Evolutionary conservation across 2,888 invertebrate species (phyloP), one percentile per base, ranked within the genome.

Genomic region (Andricus quercusramuli): DNA sequence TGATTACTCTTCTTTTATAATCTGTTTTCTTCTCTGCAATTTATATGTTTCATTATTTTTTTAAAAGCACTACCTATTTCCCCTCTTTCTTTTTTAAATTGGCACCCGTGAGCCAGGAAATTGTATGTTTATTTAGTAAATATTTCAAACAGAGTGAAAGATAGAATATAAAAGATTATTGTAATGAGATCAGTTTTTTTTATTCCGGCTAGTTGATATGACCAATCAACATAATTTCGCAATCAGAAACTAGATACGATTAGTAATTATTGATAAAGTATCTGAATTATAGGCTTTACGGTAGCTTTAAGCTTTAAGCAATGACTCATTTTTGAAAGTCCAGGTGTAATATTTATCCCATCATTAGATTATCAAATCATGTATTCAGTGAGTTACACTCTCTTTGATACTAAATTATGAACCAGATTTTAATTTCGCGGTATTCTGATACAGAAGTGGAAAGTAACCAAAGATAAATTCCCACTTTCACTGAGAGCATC

Each of bases 401-500:
- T 66, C 32, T 13, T 41, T 37, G 37, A n/a, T 37, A 29, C n/a
- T 37, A 41, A 74, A 74, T 70, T 47, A 70, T 70, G 25, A 51
- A 47, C 6, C 29, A 74, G 51, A 74, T 51, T 74, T 56, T 74
- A 5, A 25, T 62, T 62, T 62, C 62, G 62, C 62, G 62, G 25
- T 15, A 62, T 62, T 25, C 25, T 25, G 70, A 47, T 51, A 17
- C 29, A 20, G 70, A 74, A n/a, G 17, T 56, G 29, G 51, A 56
- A 74, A 74, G 70, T 74, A 74, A 74, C 56, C 70, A 74, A 44
- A 56, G 70, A 74, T 74, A 51, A 56, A 51, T 51, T 56, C 13
- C 44, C n/a, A 74, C 70, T 74, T 74, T 74, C 70, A 29, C 70
- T 56, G 70, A 56, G 32, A 74, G 47, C 70, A 74, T 51, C 51